Conservation (phyloP, 2,888 invertebrate genomes). For the Dynastes tityus region DNA sequence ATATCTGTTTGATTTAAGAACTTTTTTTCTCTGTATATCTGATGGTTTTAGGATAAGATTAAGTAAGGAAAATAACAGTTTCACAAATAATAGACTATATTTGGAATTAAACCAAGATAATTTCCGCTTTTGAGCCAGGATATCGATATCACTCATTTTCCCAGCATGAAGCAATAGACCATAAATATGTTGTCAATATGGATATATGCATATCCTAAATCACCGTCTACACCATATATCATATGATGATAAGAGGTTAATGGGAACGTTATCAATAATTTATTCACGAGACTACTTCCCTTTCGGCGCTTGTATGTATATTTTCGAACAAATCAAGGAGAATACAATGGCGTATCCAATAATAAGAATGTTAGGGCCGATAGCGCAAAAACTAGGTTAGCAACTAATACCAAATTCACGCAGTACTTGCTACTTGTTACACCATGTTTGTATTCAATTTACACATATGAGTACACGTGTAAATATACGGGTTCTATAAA, state of each 20-base stretch:
- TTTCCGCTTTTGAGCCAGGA: too few relatives aligned
- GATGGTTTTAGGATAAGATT: too few relatives aligned
- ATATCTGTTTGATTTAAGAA: too few relatives aligned
- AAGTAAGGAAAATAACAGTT: too few relatives aligned
- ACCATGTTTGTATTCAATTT: slow-evolving; percentile 35
- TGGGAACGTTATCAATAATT: slow-evolving; percentile 26
- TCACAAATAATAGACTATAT: too few relatives aligned
- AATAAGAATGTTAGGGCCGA: slow-evolving; percentile 9
- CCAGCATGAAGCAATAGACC: too few relatives aligned
- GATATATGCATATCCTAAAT: too few relatives aligned
- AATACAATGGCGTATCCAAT: background rate
- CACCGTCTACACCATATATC: background rate
- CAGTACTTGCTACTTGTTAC: slow-evolving; percentile 1
- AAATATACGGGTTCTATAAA: slow-evolving; percentile 43
- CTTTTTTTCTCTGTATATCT: too few relatives aligned
- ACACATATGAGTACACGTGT: background rate
- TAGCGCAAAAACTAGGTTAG: slow-evolving; percentile 42
- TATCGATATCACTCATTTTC: too few relatives aligned
- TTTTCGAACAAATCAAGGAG: slow-evolving; percentile 17
- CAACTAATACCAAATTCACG: slow-evolving; percentile 22
- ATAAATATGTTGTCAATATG: slow-evolving; percentile 2
- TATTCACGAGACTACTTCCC: slow-evolving; percentile 29
- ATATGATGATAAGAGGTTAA: background rate
- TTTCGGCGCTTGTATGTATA: background rate
- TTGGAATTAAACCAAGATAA: too few relatives aligned